phyloP scores from a whole-genome alignment of 2,888 invertebrate species.

The Eupithecia insigniata region DNA sequence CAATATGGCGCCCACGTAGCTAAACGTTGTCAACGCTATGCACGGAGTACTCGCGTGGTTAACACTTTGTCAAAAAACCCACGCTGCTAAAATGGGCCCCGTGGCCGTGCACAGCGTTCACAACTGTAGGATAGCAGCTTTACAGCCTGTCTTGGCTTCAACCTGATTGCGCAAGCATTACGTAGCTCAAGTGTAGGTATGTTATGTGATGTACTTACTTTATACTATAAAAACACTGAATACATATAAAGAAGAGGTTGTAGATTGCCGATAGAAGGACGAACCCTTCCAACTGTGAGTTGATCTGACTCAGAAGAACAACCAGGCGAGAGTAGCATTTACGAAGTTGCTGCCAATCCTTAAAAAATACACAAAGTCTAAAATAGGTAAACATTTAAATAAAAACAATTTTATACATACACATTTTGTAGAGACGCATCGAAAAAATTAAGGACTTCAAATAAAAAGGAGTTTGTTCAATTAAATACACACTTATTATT shows the following conservation, averaged over 20 bases:
- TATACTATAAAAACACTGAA: slow-evolving; percentile 5
- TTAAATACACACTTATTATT: too few species aligned
- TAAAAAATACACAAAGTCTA: background rate
- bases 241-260: slow-evolving; percentile 2
- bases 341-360: slow-evolving; percentile 8
- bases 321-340: slow-evolving; percentile 7
- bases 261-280: background rate
- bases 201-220: background rate
- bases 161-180: background rate
- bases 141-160: too few species aligned
- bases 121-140: too few species aligned
- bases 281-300: background rate
- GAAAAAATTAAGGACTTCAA: too few species aligned
- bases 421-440: too few species aligned
- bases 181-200: background rate
- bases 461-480: too few species aligned
- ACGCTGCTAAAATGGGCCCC: too few species aligned
- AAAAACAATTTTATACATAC: background rate
- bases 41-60: too few species aligned
- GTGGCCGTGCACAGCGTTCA: too few species aligned
- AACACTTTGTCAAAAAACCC: too few species aligned
- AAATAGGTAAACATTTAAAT: background rate
- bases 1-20: too few species aligned
- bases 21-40: too few species aligned
- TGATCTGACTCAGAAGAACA: slow-evolving; percentile 1